Base-by-base conservation (phyloP, 2,888 invertebrate genomes). In the Sesia bembeciformis region DNA sequence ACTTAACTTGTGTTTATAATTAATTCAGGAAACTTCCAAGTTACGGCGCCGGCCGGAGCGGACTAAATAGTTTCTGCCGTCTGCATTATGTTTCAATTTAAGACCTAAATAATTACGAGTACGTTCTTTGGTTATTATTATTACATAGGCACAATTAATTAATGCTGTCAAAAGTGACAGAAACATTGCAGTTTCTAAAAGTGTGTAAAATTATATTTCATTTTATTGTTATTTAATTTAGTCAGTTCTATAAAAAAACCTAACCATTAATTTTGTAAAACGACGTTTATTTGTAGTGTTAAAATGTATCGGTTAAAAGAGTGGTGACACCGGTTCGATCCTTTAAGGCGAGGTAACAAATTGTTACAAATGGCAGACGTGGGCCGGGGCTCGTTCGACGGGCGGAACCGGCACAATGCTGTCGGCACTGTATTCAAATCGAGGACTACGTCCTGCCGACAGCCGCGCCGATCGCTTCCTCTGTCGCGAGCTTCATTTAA, bases 1-100 rank as follows among this genome's bases (percentile, higher is more conserved):
- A 59, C 61, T 61, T 65, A 8, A 66, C 66, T 67, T 69, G 69
- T 70, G 68, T 72, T 68, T 72, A 74, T 76, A 73, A 78, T 72
- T 73, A 74, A 77, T 78, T 72, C 74, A 74, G 63, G 60, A 57
- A 63, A 67, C 60, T 64, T 68, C 61, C 60, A 62, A 63, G 63
- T 68, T 23, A 65, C 60, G 61, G 23, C 23, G 23, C 23, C 23
- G 23, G 23, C 23, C 23, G 23, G 23, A 23, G 23, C 23, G 23
- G 23, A 23, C 23, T 23, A 2, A 23, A 23, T 23, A 23, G 23
- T 23, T 23, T 23, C 1, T 23, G 23, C 23, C 23, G 23, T 23
- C 23, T 23, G 23, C 23, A 23, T 23, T 23, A 23, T 23, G 23
- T 23, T 23, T 23, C 23, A 23, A 23, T 23, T 23, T 23, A 23